Conservation (phyloP, 1,140 invertebrate genomes). For the Brachionus koreanus region DNA sequence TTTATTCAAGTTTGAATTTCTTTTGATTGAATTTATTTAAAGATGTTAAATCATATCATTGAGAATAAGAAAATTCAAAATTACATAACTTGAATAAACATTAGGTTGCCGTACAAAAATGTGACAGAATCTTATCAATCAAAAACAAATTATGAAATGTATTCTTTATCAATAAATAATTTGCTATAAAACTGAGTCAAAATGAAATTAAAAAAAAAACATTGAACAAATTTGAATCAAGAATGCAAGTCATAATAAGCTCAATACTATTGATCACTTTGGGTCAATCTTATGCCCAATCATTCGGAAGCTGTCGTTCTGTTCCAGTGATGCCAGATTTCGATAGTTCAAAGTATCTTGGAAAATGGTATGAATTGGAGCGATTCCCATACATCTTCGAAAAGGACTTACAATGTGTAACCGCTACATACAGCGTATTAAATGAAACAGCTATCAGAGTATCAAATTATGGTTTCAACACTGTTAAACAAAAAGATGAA, state of each 20-base stretch:
- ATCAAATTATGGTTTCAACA: constrained; percentile 17
- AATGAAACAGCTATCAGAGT: constrained; percentile 33
- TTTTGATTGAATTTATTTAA: too few relatives aligned
- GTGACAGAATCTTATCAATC: constrained; percentile 2
- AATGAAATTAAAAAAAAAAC: not conserved
- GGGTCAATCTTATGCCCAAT: not conserved
- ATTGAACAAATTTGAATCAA: not conserved
- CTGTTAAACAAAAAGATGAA: constrained; percentile 18
- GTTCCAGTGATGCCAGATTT: constrained; percentile 1
- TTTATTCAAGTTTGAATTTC: too few relatives aligned
- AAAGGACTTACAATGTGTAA: constrained; percentile 29
- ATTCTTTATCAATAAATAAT: not conserved
- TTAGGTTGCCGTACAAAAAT: not conserved
- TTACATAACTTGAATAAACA: not conserved
- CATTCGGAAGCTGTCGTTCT: not conserved
- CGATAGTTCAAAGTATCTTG: not conserved
- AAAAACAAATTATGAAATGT: not conserved
- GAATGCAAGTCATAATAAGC: not conserved
- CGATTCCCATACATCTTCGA: constrained; percentile 25
- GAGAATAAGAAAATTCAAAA: not conserved
- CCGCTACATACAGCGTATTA: not conserved
- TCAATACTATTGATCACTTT: not conserved
- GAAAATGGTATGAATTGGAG: constrained; percentile 35
- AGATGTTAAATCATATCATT: too few relatives aligned
- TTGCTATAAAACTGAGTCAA: not conserved